A percentile compares a stretch with the other conserved stretches of the same genome.
These are phyloP conservation scores for Trichogramma evanescens DNA, from an alignment of 2,888 invertebrate genomes.

Conservation along the genomic window DNA sequence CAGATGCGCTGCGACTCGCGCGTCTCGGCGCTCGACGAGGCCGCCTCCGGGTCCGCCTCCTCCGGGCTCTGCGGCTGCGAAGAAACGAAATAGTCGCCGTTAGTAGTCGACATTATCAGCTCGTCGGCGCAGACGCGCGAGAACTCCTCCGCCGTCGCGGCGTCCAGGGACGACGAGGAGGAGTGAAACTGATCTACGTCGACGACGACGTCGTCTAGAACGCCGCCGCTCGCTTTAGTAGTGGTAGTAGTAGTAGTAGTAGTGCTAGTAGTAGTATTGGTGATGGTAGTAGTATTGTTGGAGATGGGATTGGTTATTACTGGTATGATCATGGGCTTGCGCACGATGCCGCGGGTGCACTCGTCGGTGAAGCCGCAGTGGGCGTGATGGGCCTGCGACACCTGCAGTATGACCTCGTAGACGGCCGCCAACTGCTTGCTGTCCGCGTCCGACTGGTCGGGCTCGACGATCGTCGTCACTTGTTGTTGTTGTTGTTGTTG, in stretches of 20 bases:
- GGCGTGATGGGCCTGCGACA: slow-evolving; percentile 77
- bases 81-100: not conserved
- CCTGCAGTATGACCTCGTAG: slow-evolving; percentile 72
- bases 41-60: slow-evolving; percentile 50
- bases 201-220: too few species aligned
- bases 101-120: not conserved
- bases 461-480: slow-evolving; percentile 45
- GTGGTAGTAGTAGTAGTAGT: too few species aligned
- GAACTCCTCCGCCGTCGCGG: too few species aligned
- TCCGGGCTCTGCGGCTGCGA: slow-evolving; percentile 43
- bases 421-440: slow-evolving; percentile 58
- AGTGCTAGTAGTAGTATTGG: too few species aligned
- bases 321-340: slow-evolving; percentile 63
- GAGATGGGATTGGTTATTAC: slow-evolving; percentile 29
- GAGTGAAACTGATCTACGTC: too few species aligned
- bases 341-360: slow-evolving; percentile 62
- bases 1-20: slow-evolving; percentile 69
- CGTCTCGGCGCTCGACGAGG: slow-evolving; percentile 58
- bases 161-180: too few species aligned
- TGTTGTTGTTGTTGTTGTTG: slow-evolving; percentile 45
- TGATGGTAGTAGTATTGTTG: too few species aligned
- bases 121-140: too few species aligned
- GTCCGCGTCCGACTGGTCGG: slow-evolving; percentile 52
- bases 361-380: slow-evolving; percentile 87
- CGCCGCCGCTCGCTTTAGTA: too few species aligned